These are phyloP conservation scores for Sycophila texana DNA, from an alignment of 2,888 invertebrate species.

Conservation along the genomic window DNA sequence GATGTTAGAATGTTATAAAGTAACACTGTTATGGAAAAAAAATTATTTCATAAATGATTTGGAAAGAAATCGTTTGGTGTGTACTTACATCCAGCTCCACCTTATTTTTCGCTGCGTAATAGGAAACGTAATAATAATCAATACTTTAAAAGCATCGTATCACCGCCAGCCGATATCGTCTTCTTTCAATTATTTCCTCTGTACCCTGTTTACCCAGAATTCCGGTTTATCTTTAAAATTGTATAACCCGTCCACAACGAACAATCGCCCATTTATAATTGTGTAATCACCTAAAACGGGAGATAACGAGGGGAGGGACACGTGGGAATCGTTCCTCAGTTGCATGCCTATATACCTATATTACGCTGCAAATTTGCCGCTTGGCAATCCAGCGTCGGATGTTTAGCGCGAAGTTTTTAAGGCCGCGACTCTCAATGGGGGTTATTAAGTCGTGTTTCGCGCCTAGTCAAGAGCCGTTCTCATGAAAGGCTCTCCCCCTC, in stretches of 20 bases:
- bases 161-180: background rate
- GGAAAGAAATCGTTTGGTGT: background rate
- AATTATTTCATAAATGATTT: background rate
- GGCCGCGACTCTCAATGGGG: constrained; percentile 62
- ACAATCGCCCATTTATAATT: constrained; percentile 21
- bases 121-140: background rate
- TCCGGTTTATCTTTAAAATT: constrained; percentile 2
- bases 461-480: constrained; percentile 60
- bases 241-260: constrained; percentile 14
- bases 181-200: background rate
- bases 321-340: constrained; percentile 35
- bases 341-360: constrained; percentile 1
- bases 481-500: constrained; percentile 63
- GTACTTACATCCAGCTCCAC: background rate
- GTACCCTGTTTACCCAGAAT: constrained; percentile 26
- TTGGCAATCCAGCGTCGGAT: background rate
- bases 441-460: constrained; percentile 69
- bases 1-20: no score
- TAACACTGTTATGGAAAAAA: background rate
- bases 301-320: background rate
- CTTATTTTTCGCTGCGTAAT: background rate
- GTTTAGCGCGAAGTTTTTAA: constrained; percentile 28
- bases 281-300: constrained; percentile 14
- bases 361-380: constrained; percentile 46
- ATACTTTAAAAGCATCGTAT: background rate